Evolutionary conservation across 2,113 vertebrate genomes (phyloP), one percentile per base, ranked within the genome.

Genomic region (Hystrix brachyura): DNA sequence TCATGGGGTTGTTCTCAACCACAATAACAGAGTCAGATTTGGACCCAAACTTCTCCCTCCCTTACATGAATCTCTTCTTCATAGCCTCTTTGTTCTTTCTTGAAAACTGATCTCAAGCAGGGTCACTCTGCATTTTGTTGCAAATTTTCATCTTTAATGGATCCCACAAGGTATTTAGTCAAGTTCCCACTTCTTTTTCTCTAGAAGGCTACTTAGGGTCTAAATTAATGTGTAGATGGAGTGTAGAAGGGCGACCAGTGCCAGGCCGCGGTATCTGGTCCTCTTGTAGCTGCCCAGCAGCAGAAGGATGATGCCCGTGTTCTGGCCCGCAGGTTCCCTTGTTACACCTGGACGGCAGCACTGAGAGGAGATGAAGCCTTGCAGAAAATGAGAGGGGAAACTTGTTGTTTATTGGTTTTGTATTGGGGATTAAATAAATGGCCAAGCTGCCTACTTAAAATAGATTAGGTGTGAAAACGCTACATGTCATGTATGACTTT

Each of bases 271-370:
- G 27, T 0, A 23, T 5, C 1, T 1, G 7, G 19, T 25, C 38
- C 53, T 27, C 1, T 3, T 4, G 1, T 0, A 51, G 27, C 5
- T 97, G 64, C 6, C 27, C 32, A 18, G 4, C 15, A 32, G 21
- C 21, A 80, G 23, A 32, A 83, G 5, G 17, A 21, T 3, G 10
- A 25, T 17, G 9, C 14, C 0, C 60, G 3, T 19, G 21, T 34
- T 32, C 38, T 27, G 64, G 38, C 17, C 53, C 53, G 12, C 1
- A 51, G 10, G 23, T 18, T 9, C 1, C 8, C 4, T 34, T 51
- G 0, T 51, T 34, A 43, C 5, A 43, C 7, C 18, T 7, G 15
- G 17, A 17, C 62, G 25, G 4, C 7, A 23, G 29, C 0, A 0
- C 23, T 19, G 10, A 2, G 17, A 94, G 29, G 13, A n/a, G 21